phyloP scores from a whole-genome alignment of 2,797 vertebrate genomes.

The Chaetophractus vellerosus region DNA sequence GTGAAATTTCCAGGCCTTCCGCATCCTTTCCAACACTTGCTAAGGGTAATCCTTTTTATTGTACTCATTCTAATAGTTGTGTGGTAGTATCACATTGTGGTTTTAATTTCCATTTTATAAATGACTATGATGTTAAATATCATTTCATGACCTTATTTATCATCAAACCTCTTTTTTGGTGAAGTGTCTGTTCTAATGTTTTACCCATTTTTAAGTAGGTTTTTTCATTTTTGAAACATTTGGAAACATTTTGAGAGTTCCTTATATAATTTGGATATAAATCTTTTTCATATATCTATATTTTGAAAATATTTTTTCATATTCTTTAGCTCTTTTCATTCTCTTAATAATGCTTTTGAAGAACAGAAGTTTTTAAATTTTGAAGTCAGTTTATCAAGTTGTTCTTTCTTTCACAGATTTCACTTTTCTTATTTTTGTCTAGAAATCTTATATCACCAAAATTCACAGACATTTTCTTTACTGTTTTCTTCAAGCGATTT shows the following conservation, averaged over 20 bases:
- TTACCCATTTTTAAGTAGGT: background rate
- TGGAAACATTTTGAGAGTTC: background rate
- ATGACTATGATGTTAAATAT: background rate
- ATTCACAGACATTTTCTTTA: background rate
- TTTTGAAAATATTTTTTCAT: background rate
- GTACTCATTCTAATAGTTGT: background rate
- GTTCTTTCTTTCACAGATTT: background rate
- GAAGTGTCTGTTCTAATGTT: background rate
- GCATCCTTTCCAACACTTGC: background rate
- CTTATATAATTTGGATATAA: background rate
- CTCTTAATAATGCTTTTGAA: background rate
- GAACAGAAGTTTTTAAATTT: background rate
- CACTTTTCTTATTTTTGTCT: background rate
- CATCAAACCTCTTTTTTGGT: background rate
- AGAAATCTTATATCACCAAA: background rate
- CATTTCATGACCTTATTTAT: background rate
- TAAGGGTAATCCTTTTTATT: background rate
- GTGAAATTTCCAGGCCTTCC: background rate
- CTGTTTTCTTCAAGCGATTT: too few relatives aligned
- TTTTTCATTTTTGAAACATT: background rate
- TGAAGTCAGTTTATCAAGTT: background rate
- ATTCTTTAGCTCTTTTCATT: background rate
- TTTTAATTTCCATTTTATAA: background rate
- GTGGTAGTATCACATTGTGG: too few relatives aligned
- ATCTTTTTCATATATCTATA: background rate